These are phyloP conservation scores for Malaclemys terrapin DNA, from an alignment of 2,113 vertebrate species.

Conservation along the genomic window DNA sequence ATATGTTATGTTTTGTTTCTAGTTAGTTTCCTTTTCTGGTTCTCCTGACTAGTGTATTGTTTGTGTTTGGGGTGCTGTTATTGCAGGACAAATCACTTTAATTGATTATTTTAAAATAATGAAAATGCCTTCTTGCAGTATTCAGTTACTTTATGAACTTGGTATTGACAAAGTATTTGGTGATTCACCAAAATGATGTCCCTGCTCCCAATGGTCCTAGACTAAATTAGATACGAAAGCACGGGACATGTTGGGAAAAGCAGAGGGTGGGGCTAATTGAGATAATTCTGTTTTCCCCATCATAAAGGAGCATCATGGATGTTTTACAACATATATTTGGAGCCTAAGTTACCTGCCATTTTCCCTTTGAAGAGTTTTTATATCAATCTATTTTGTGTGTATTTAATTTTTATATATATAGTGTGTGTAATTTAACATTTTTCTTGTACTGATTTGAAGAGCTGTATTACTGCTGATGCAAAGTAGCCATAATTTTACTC, in stretches of 20 bases:
- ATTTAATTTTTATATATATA: neutral
- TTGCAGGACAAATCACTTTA: neutral
- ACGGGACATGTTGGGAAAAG: neutral
- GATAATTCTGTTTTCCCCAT: neutral
- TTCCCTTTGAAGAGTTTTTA: constrained; percentile 44
- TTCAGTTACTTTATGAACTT: neutral
- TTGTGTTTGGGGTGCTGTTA: neutral
- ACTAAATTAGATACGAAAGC: neutral
- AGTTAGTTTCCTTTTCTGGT: neutral
- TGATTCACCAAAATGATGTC: neutral
- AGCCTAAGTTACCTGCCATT: constrained; percentile 37
- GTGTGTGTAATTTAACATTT: neutral
- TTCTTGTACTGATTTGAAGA: constrained; percentile 54
- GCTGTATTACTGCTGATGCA: constrained; percentile 14
- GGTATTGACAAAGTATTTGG: neutral
- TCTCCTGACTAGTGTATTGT: neutral
- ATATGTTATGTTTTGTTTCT: neutral
- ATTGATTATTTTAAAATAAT: neutral
- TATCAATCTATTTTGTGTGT: neutral
- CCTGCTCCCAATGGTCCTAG: neutral
- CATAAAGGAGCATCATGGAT: neutral
- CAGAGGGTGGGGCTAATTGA: neutral
- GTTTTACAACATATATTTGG: neutral
- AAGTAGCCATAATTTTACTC: constrained; percentile 59
- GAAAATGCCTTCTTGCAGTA: neutral